phyloP scores from a whole-genome alignment of 2,113 vertebrate species.

The Chelonoidis abingdonii region DNA sequence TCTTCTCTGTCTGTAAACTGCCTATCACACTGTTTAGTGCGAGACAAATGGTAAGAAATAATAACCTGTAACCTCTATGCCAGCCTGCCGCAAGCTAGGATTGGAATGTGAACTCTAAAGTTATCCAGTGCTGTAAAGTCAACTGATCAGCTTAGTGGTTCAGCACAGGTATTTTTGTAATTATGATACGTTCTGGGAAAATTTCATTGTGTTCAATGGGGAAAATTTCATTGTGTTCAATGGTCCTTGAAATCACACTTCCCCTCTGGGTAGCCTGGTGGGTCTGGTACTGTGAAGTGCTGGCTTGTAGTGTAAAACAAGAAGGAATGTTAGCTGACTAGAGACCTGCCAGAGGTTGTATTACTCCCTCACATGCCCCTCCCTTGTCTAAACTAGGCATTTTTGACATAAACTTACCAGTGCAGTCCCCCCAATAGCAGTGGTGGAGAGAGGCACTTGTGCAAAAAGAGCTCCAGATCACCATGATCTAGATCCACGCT shows the following conservation, averaged over 20 bases:
- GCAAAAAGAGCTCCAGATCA: neutral
- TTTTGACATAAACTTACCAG: neutral
- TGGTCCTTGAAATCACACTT: conserved; percentile 57
- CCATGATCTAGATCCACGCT: neutral
- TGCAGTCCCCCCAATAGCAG: neutral
- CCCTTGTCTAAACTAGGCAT: neutral
- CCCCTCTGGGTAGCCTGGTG: neutral
- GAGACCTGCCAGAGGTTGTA: neutral
- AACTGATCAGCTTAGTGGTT: neutral
- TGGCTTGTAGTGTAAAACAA: neutral
- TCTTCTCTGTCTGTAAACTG: rapidly evolving
- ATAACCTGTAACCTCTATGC: rapidly evolving
- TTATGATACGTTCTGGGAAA: conserved; percentile 17
- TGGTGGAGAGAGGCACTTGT: neutral
- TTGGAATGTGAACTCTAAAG: rapidly evolving
- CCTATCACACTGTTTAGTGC: neutral
- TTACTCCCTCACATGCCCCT: neutral
- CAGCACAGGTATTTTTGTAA: rapidly evolving
- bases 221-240: conserved; percentile 43
- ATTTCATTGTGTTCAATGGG: conserved; percentile 36
- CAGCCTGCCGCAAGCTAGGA: rapidly evolving
- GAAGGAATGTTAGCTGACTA: neutral
- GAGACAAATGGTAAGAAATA: neutral
- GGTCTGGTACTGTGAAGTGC: neutral
- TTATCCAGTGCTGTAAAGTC: neutral